These are phyloP conservation scores for Miichthys miiuy DNA, from an alignment of 2,797 vertebrate genomes.

Conservation along the genomic window DNA sequence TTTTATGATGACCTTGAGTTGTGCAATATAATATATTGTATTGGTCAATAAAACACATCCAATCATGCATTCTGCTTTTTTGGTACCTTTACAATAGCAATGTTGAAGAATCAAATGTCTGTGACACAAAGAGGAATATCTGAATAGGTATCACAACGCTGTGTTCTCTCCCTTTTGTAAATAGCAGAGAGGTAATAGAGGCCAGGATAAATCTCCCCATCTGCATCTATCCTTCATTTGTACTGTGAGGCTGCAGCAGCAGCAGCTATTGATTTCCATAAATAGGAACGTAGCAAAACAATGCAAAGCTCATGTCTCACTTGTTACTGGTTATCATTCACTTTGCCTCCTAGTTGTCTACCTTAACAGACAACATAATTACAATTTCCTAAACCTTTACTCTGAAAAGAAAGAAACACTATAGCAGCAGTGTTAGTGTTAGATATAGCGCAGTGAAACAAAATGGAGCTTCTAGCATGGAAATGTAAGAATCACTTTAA, in stretches of 20 bases:
- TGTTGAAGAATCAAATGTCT: slow-evolving; percentile 33
- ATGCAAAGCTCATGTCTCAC: slow-evolving; percentile 42
- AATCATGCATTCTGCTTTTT: slow-evolving; percentile 2
- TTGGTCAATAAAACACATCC: slow-evolving; percentile 26
- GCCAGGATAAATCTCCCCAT: slow-evolving; percentile 20
- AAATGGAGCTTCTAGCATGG: not conserved
- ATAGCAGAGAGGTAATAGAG: slow-evolving; percentile 20
- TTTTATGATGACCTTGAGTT: slow-evolving; percentile 36
- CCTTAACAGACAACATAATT: slow-evolving; percentile 20
- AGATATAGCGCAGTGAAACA: not conserved
- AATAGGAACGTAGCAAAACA: slow-evolving; percentile 42
- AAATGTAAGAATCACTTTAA: not conserved
- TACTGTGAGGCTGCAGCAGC: slow-evolving; percentile 5
- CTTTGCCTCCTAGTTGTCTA: slow-evolving; percentile 13
- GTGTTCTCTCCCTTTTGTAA: slow-evolving; percentile 20
- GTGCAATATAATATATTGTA: slow-evolving; percentile 11
- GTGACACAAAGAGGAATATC: slow-evolving; percentile 20
- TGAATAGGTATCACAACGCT: slow-evolving; percentile 19
- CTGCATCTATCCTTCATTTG: slow-evolving; percentile 28
- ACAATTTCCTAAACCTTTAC: slow-evolving; percentile 18
- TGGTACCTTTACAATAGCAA: not conserved
- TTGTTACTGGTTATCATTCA: slow-evolving; percentile 38
- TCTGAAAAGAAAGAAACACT: not conserved
- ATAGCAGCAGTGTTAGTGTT: not conserved
- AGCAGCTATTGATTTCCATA: slow-evolving; percentile 46